These are phyloP conservation scores for Patella pellucida DNA, from an alignment of 2,888 invertebrate genomes.

Conservation along the genomic window DNA sequence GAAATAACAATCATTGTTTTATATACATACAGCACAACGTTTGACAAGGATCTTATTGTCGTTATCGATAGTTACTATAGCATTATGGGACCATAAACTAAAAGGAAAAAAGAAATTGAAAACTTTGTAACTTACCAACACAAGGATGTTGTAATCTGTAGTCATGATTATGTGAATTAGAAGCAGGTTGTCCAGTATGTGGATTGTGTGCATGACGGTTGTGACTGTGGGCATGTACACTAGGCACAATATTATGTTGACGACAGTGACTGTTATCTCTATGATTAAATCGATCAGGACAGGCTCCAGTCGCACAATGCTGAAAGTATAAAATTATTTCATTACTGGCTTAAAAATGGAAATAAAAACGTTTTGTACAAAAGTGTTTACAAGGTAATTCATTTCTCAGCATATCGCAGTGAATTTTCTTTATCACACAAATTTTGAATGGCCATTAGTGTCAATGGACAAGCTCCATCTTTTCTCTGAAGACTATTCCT, in stretches of 20 bases:
- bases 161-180: conserved; percentile 12
- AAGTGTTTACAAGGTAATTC: too few relatives aligned
- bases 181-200: conserved; percentile 20
- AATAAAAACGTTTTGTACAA: too few relatives aligned
- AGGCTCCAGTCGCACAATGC: conserved; percentile 19
- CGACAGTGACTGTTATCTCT: conserved; percentile 21
- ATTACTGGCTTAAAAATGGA: too few relatives aligned
- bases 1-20: too few relatives aligned
- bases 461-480: too few relatives aligned
- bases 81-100: background rate
- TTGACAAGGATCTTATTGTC: too few relatives aligned
- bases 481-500: too few relatives aligned
- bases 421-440: too few relatives aligned
- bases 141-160: conserved; percentile 16
- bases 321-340: conserved; percentile 9
- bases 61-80: background rate
- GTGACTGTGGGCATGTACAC: conserved; percentile 22
- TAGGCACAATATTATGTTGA: conserved; percentile 24
- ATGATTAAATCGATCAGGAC: conserved; percentile 13
- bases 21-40: too few relatives aligned
- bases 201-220: conserved; percentile 19
- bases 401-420: too few relatives aligned
- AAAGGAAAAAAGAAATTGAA: background rate
- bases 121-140: conserved; percentile 17
- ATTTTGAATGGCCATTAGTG: too few relatives aligned